These are phyloP conservation scores for Gila robusta DNA, from an alignment of 2,797 vertebrate genomes.

Conservation along the genomic window DNA sequence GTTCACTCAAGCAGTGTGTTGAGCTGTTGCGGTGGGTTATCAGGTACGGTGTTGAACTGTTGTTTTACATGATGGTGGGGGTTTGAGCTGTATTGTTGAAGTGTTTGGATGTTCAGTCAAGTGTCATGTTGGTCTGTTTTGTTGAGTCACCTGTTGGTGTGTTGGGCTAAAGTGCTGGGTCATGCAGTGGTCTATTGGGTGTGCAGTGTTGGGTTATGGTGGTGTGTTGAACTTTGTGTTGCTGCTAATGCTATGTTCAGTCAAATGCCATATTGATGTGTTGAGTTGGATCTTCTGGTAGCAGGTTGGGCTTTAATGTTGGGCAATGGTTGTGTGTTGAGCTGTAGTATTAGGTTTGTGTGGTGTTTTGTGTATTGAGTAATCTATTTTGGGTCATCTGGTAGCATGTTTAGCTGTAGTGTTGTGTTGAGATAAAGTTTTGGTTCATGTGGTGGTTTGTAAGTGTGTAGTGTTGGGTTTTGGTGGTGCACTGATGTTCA, in stretches of 20 bases:
- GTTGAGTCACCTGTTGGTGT: neutral
- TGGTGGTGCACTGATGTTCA: neutral
- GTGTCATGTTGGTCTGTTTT: neutral
- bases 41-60: neutral
- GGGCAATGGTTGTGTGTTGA: neutral
- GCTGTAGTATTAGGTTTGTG: neutral
- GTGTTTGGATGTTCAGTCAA: neutral
- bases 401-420: slow-evolving; percentile 2
- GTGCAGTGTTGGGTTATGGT: neutral
- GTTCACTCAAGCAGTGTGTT: neutral
- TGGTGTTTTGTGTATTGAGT: slow-evolving; percentile 3
- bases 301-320: neutral
- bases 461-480: neutral
- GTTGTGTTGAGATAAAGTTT: slow-evolving; percentile 4
- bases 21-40: neutral
- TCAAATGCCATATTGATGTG: neutral
- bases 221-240: neutral
- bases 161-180: slow-evolving; percentile 9
- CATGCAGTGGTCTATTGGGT: neutral
- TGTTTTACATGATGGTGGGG: neutral
- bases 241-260: neutral
- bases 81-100: neutral
- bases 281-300: neutral
- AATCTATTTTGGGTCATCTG: neutral
- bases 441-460: slow-evolving; percentile 19